Evolutionary conservation across 2,113 vertebrate species (phyloP).

Genomic region (Pteropus alecto): DNA sequence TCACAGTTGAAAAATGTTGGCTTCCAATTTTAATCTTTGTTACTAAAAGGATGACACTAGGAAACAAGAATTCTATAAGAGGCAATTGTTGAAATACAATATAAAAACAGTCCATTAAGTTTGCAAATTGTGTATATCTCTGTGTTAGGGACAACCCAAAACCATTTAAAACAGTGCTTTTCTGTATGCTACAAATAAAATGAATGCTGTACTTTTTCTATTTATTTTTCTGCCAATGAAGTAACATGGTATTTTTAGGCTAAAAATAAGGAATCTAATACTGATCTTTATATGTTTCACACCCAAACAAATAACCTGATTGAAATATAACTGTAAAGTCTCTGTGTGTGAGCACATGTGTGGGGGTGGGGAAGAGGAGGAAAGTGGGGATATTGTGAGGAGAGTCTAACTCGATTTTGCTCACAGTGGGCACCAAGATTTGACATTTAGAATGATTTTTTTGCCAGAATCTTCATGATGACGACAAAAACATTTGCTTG

Average conservation of each 20-base stretch:
- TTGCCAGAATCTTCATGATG: neutral
- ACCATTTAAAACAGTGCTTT: conserved; percentile 3
- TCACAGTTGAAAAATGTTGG: conserved; percentile 79
- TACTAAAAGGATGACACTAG: conserved; percentile 70
- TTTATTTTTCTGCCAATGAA: neutral
- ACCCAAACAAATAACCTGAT: neutral
- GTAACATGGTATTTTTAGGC: neutral
- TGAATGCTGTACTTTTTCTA: neutral
- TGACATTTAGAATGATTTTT: neutral
- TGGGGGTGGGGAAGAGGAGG: rapidly evolving
- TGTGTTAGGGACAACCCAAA: conserved; percentile 41
- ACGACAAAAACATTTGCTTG: neutral
- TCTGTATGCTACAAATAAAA: conserved; percentile 50
- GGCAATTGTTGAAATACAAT: conserved; percentile 51
- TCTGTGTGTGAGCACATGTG: neutral
- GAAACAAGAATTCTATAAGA: conserved; percentile 43
- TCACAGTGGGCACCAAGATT: neutral
- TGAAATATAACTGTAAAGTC: neutral
- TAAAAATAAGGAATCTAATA: neutral
- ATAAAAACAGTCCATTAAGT: neutral
- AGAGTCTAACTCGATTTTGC: neutral
- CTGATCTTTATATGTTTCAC: neutral
- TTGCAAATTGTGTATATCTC: neutral
- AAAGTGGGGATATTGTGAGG: rapidly evolving
- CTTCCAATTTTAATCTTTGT: conserved; percentile 77